Evolutionary conservation across 2,113 vertebrate genomes (phyloP), one percentile per base, ranked within the genome.

Genomic region (Acrocephalus kingi): DNA sequence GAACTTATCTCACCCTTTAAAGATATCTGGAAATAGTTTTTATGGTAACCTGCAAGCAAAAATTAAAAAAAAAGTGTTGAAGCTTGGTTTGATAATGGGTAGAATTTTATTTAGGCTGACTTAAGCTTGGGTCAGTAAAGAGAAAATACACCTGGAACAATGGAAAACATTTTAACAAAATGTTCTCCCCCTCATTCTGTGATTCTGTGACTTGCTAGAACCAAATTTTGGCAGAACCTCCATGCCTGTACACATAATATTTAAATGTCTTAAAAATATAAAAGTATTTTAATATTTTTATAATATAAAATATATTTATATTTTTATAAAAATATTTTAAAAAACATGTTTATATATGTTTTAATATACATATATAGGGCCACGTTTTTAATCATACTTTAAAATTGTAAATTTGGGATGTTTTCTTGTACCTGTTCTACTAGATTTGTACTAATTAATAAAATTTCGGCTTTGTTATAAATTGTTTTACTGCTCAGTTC

Each of bases 291-390:
- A 35, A 35, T 35, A 35, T 8, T 35, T 35, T 35, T 35, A 35
- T 35, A 35, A 35, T 35, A 35, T 35, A 35, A 35, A 35, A 35
- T 35, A 35, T 35, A 35, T 35, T 35, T 35, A 35, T 35, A 35
- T 35, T 35, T 35, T 35, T 35, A 35, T 35, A 39, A 39, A 39
- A 39, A 39, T 39, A 39, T 39, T 43, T 43, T 43, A 49, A 24
- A 49, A 24, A 14, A 49, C 13, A 49, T 49, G 13, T 49, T 24
- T 24, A 24, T 49, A 51, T 49, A 49, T 49, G 2, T 35, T 88
- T 73, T 35, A 23, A 45, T 39, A 48, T 11, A 21, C 37, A n/a
- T 24, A 46, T 4, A 25, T 3, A n/a, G 5, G 2, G 0, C 6
- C 52, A 33, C 2, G 4, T 6, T 75, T 76, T 51, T 30, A 51